Evolutionary conservation across 2,113 vertebrate species (phyloP).

Genomic region (Pedetes capensis): DNA sequence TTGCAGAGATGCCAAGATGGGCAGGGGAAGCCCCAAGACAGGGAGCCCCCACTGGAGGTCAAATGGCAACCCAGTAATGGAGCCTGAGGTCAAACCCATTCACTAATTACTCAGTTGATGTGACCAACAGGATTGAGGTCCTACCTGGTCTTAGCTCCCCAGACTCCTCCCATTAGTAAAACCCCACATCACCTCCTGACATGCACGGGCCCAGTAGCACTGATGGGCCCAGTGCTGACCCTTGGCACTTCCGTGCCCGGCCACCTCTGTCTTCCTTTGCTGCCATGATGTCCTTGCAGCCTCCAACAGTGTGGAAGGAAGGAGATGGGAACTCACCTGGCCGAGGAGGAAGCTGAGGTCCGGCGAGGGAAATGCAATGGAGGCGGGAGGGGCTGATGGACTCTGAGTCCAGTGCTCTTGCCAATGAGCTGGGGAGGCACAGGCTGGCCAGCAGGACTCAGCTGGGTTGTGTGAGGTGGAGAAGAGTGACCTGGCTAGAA

Average conservation of each 20-base stretch:
- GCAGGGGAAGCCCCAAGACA: too few relatives aligned
- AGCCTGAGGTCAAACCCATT: not conserved
- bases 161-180: not conserved
- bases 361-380: not conserved
- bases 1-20: too few relatives aligned
- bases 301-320: not conserved
- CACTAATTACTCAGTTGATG: not conserved
- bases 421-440: not conserved
- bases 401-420: not conserved
- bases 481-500: not conserved
- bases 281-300: too few relatives aligned
- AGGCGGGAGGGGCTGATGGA: not conserved
- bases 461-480: fast-evolving
- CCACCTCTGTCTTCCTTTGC: not conserved
- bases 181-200: not conserved
- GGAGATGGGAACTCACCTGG: not conserved
- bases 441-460: not conserved
- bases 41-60: not conserved
- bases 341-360: not conserved
- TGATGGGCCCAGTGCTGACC: not conserved
- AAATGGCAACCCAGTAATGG: too few relatives aligned
- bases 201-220: not conserved
- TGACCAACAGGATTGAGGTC: not conserved
- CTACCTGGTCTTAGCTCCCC: not conserved
- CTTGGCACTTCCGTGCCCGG: not conserved